phyloP scores from a whole-genome alignment of 2,888 invertebrate species.

The Phoronis australis region DNA sequence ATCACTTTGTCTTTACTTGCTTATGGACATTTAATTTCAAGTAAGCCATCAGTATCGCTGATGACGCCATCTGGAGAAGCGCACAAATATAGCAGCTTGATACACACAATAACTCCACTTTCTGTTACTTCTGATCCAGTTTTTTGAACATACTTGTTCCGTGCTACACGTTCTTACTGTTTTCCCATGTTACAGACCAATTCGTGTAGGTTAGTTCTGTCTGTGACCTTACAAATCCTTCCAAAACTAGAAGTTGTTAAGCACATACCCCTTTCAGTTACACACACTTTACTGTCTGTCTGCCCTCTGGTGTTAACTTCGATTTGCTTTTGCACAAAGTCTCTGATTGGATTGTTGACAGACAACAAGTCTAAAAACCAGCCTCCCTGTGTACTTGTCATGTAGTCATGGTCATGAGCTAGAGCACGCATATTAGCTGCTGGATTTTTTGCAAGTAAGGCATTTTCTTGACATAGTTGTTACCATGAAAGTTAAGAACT shows the following conservation, averaged over 20 bases:
- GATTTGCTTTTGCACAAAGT: slow-evolving; percentile 3
- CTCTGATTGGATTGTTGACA: slow-evolving; percentile 4
- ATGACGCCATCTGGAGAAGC: not conserved
- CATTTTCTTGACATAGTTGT: slow-evolving; percentile 10
- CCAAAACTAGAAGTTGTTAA: slow-evolving; percentile 16
- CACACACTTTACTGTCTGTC: slow-evolving; percentile 9
- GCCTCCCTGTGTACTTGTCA: slow-evolving; percentile 9
- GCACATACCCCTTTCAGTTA: slow-evolving; percentile 10
- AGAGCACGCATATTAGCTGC: slow-evolving; percentile 15
- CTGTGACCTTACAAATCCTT: slow-evolving; percentile 9
- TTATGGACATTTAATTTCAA: slow-evolving; percentile 1
- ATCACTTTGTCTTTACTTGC: not conserved
- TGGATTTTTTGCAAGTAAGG: slow-evolving; percentile 14
- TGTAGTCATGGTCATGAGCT: slow-evolving; percentile 17
- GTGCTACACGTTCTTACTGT: not conserved
- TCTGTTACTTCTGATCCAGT: not conserved
- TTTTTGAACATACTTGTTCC: not conserved
- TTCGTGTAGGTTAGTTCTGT: no score
- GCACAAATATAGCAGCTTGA: not conserved
- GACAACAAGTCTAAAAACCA: slow-evolving; percentile 6
- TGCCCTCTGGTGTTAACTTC: slow-evolving; percentile 12
- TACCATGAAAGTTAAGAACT: not conserved
- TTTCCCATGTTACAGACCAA: no score
- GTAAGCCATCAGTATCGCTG: not conserved
- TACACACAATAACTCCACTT: not conserved